phyloP scores from a whole-genome alignment of 2,888 invertebrate genomes.

The Psococerastis gibbosa region DNA sequence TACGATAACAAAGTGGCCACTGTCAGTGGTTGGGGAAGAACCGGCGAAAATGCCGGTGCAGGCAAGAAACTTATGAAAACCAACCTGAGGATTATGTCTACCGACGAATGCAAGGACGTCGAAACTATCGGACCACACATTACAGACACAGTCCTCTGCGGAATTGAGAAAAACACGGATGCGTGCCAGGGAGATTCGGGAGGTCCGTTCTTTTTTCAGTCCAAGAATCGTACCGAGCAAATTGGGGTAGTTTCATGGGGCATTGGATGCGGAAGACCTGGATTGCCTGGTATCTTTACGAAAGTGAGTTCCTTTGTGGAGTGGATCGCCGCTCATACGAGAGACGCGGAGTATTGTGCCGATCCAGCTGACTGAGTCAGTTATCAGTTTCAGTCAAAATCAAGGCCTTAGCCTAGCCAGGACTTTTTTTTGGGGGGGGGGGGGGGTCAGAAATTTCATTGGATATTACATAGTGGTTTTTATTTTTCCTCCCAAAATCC shows the following conservation, averaged over 20 bases:
- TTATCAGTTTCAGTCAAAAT: no score
- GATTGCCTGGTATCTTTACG: conserved; percentile 38
- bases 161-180: conserved; percentile 36
- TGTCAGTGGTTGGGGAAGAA: conserved; percentile 75
- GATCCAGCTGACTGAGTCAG: no score
- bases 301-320: conserved; percentile 32
- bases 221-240: conserved; percentile 13
- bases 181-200: conserved; percentile 62
- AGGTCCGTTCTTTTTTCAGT: conserved; percentile 51
- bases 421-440: no score
- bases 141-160: conserved; percentile 34
- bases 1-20: conserved; percentile 35
- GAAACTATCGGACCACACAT: conserved; percentile 28
- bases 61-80: conserved; percentile 69
- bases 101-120: conserved; percentile 43
- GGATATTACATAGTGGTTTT: no score
- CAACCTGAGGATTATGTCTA: conserved; percentile 45
- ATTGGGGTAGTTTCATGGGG: conserved; percentile 44
- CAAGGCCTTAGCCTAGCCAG: no score
- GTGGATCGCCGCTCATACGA: conserved; percentile 23
- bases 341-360: conserved; percentile 22
- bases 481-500: no score
- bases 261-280: conserved; percentile 39
- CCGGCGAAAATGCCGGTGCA: conserved; percentile 68
- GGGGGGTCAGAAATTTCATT: no score